These are phyloP conservation scores for Ciconia boyciana DNA, from an alignment of 2,113 vertebrate species.

Conservation along the genomic window DNA sequence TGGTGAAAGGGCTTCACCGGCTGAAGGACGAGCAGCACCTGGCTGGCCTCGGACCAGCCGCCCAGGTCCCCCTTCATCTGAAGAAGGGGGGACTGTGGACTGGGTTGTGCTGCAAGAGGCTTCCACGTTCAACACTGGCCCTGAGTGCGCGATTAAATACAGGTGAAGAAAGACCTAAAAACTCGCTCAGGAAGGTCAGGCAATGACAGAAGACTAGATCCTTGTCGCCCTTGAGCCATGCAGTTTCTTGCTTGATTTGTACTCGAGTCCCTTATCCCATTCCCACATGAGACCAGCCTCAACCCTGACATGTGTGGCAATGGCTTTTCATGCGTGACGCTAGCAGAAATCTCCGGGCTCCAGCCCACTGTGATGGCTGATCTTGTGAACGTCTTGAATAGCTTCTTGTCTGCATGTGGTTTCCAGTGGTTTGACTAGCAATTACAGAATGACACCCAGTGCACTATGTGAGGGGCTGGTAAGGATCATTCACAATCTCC, in stretches of 20 bases:
- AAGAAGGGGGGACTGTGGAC: fast-evolving
- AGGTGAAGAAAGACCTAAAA: neutral
- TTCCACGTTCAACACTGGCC: neutral
- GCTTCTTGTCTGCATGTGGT: neutral
- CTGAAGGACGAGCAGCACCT: neutral
- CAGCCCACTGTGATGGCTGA: neutral
- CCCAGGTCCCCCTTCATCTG: fast-evolving
- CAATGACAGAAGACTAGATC: neutral
- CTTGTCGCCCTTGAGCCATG: neutral
- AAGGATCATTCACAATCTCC: neutral
- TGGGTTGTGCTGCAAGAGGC: neutral
- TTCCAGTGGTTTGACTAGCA: neutral
- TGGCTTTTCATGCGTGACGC: neutral
- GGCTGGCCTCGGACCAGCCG: fast-evolving
- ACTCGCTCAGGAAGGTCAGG: neutral
- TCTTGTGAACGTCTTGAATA: neutral
- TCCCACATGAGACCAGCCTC: neutral
- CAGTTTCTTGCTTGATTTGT: neutral
- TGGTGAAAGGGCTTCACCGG: neutral
- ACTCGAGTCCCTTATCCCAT: neutral
- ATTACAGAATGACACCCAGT: neutral
- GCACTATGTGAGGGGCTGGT: neutral
- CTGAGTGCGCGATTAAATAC: neutral
- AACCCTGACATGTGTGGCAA: no score
- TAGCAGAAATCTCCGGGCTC: neutral